Percentiles rank a stretch among this genome's conserved stretches.
These are phyloP conservation scores for Heterocephalus glaber DNA, from an alignment of 2,113 vertebrate genomes.

Conservation along the genomic window DNA sequence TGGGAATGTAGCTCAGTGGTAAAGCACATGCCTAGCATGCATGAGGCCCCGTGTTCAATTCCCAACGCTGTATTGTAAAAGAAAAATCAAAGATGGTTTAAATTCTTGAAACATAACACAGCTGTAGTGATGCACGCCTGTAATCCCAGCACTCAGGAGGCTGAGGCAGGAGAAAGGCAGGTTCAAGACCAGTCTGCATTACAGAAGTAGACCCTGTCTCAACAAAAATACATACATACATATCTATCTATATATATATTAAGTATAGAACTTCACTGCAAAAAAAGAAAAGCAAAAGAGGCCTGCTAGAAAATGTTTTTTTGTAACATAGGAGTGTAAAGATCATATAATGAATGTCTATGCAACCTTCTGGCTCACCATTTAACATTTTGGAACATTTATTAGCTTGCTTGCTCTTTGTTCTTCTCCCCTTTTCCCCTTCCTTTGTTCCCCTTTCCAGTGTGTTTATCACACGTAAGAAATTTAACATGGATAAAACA, in stretches of 20 bases:
- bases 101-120: neutral
- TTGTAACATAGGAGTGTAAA: neutral
- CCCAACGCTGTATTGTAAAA: neutral
- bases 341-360: neutral
- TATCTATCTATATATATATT: neutral
- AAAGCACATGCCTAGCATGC: too few species aligned
- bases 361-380: neutral
- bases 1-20: too few species aligned
- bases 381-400: neutral
- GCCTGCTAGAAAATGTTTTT: neutral
- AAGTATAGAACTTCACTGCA: neutral
- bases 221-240: neutral
- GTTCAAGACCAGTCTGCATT: neutral
- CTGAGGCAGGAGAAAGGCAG: neutral
- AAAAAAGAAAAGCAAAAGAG: neutral
- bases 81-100: neutral
- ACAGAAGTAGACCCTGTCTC: neutral
- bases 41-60: neutral
- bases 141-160: neutral
- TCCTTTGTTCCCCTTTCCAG: neutral
- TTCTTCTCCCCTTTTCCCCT: neutral
- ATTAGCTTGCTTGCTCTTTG: neutral
- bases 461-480: slow-evolving; percentile 30
- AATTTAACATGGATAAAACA: slow-evolving; percentile 18
- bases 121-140: neutral